Conservation (phyloP, 2,797 vertebrate genomes). For the Alosa sapidissima region DNA sequence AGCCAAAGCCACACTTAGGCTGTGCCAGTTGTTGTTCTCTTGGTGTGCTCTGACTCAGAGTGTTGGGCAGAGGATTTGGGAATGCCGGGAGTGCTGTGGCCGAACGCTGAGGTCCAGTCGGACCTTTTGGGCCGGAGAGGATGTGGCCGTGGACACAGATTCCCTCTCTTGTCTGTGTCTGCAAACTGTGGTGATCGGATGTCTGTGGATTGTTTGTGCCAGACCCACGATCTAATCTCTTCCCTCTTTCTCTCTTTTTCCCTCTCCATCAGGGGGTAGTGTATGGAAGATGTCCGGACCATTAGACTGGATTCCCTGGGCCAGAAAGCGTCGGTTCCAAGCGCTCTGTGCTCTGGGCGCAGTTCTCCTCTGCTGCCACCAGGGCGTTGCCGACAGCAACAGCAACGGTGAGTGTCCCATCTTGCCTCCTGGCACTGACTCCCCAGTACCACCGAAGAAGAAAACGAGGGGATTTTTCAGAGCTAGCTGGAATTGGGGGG, state of each 20-base stretch:
- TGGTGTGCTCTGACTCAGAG: background rate
- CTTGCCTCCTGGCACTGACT: background rate
- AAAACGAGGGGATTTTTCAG: background rate
- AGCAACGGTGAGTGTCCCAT: slow-evolving; percentile 59
- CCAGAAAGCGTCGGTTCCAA: slow-evolving; percentile 69
- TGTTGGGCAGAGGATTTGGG: background rate
- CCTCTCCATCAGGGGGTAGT: slow-evolving; percentile 65
- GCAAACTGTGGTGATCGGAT: background rate
- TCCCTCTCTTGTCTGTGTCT: background rate
- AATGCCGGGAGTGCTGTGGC: background rate
- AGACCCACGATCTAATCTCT: background rate
- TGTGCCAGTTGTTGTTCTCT: background rate
- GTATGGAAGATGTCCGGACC: slow-evolving; percentile 79
- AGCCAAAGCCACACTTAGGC: background rate
- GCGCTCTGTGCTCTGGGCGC: slow-evolving; percentile 69
- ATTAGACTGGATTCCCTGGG: slow-evolving; percentile 71
- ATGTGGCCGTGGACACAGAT: background rate
- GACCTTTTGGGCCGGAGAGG: background rate
- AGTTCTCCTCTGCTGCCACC: slow-evolving; percentile 72
- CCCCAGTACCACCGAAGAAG: background rate
- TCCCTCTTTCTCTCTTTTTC: slow-evolving; percentile 25
- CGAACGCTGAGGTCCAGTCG: background rate
- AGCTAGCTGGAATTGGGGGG: background rate
- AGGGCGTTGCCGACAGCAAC: slow-evolving; percentile 58
- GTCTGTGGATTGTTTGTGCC: slow-evolving; percentile 1